Percentiles rank a stretch among this genome's conserved stretches.
Conservation (phyloP, 1,140 invertebrate species). For the Zaprionus inermis region DNA sequence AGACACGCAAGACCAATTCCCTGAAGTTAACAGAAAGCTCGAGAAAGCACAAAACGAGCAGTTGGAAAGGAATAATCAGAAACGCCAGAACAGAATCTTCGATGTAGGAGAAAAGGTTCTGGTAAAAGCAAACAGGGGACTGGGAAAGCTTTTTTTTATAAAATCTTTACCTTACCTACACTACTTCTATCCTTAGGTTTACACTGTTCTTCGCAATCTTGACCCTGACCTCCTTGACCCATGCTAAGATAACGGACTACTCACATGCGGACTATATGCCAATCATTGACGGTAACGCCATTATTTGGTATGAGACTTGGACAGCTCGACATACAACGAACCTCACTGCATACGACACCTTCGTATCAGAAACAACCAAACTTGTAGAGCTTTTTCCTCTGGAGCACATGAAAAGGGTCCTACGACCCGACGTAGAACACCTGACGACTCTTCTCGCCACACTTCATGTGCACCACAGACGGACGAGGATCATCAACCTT, state of each 20-base stretch:
- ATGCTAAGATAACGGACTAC: slow-evolving; percentile 17
- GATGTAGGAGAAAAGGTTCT: background rate
- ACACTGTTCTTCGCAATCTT: background rate
- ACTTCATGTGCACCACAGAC: slow-evolving; percentile 21
- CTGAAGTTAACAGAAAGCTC: background rate
- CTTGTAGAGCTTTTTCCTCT: background rate
- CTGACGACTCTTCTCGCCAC: slow-evolving; percentile 2
- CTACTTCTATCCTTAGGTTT: too few species aligned
- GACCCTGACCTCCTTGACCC: slow-evolving; percentile 2
- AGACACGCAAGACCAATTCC: background rate
- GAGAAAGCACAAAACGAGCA: background rate
- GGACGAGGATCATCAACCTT: too few species aligned
- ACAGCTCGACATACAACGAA: slow-evolving; percentile 18
- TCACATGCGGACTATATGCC: slow-evolving; percentile 27
- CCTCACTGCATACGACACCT: slow-evolving; percentile 7
- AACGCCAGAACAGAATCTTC: too few species aligned
- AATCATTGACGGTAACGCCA: slow-evolving; percentile 15
- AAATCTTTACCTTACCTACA: too few species aligned
- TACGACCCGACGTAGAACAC: slow-evolving; percentile 3
- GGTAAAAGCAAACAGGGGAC: background rate
- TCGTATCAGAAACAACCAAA: too few species aligned
- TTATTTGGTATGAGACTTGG: slow-evolving; percentile 11
- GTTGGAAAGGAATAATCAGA: too few species aligned
- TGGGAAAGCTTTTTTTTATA: background rate
- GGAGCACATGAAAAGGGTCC: slow-evolving; percentile 10